Evolutionary conservation across 2,113 vertebrate species (phyloP).

Genomic region (Cyprinus carpio): DNA sequence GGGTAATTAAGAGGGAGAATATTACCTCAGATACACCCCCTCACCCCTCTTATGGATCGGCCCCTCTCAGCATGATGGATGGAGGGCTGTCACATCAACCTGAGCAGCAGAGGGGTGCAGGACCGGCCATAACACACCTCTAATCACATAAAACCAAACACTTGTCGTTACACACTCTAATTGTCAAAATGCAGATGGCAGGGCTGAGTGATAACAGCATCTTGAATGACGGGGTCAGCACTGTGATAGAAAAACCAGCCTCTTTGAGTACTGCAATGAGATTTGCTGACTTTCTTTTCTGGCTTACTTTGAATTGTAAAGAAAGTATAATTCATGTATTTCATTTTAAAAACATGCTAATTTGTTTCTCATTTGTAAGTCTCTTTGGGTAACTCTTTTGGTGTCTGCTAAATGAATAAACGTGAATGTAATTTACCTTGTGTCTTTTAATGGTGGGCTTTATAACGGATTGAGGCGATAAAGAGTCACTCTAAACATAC

Average conservation of each 20-base stretch:
- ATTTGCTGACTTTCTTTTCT: not conserved
- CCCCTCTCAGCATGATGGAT: slow-evolving; percentile 70
- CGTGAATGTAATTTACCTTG: not conserved
- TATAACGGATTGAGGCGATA: not conserved
- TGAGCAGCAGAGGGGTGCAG: slow-evolving; percentile 52
- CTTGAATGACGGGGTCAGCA: not conserved
- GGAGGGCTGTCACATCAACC: slow-evolving; percentile 73
- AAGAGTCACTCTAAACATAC: not conserved
- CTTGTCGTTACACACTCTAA: slow-evolving; percentile 14
- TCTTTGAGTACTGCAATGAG: not conserved
- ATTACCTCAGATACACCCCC: slow-evolving; percentile 70
- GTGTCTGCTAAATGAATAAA: not conserved
- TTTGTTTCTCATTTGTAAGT: not conserved
- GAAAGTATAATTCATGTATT: not conserved
- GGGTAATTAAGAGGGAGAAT: slow-evolving; percentile 76
- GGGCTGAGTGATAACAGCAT: slow-evolving; percentile 20
- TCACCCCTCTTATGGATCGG: slow-evolving; percentile 64
- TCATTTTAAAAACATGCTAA: not conserved
- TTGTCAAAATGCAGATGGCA: slow-evolving; percentile 27
- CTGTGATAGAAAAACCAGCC: no score
- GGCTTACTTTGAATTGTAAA: not conserved
- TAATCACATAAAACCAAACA: slow-evolving; percentile 41
- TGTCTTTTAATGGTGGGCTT: not conserved
- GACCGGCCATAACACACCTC: slow-evolving; percentile 37
- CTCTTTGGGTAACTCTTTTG: not conserved